A percentile compares a stretch with the other conserved stretches of the same genome.
Evolutionary conservation across 2,113 vertebrate genomes (phyloP).

Genomic region (Dendrocopos noguchii): DNA sequence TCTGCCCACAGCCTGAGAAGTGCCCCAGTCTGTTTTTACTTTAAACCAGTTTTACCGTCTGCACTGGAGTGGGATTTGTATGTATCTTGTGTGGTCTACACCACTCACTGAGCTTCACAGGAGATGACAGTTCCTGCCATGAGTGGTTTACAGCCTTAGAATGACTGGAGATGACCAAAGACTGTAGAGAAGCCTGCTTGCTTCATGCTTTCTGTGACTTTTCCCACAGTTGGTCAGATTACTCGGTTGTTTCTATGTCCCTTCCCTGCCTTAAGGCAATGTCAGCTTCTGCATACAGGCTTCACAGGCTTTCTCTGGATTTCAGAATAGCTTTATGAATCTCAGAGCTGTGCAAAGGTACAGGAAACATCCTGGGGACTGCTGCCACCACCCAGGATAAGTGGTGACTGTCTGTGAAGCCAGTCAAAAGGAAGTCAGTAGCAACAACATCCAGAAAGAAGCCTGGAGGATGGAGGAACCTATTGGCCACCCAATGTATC

Average conservation of each 20-base stretch:
- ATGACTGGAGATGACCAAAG: background rate
- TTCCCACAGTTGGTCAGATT: constrained; percentile 8
- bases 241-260: background rate
- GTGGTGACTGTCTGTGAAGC: background rate
- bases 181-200: fast-evolving
- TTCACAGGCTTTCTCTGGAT: background rate
- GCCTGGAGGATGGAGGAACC: background rate
- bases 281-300: background rate
- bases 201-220: background rate
- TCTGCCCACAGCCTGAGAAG: background rate
- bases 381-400: background rate
- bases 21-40: background rate
- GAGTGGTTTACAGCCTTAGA: background rate
- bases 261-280: constrained; percentile 20
- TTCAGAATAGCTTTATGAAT: background rate
- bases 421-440: background rate
- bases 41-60: constrained; percentile 4
- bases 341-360: background rate
- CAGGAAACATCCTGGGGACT: background rate
- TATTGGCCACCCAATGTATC: background rate
- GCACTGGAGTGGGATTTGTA: background rate
- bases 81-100: background rate
- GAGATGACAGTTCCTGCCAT: background rate
- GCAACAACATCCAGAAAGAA: background rate
- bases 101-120: background rate